Evolutionary conservation across 2,113 vertebrate genomes (phyloP).

Genomic region (Alaudala cheleensis): DNA sequence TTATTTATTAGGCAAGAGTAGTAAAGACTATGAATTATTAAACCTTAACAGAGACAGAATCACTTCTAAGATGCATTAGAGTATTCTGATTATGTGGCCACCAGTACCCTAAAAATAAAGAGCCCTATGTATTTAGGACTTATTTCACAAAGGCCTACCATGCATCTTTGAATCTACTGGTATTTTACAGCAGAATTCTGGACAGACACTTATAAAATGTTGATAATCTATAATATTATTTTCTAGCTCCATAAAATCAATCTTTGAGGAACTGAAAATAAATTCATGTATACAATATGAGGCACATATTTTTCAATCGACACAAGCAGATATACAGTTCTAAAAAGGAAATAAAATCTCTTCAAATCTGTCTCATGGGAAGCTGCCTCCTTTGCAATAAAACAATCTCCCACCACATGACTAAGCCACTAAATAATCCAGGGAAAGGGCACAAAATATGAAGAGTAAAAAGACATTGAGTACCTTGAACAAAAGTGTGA

Average conservation of each 20-base stretch:
- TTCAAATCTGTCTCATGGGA: not conserved
- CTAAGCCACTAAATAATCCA: conserved; percentile 4
- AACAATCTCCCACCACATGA: not conserved
- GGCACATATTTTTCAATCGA: not conserved
- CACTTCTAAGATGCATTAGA: not conserved
- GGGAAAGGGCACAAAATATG: not conserved
- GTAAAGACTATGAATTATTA: not conserved
- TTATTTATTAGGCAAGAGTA: not conserved
- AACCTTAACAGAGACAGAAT: not conserved
- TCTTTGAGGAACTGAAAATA: not conserved
- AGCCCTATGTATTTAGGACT: not conserved
- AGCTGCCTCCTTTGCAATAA: not conserved
- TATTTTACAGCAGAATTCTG: not conserved
- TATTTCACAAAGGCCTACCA: not conserved
- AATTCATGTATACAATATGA: not conserved
- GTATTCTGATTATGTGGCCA: not conserved
- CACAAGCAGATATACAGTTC: not conserved
- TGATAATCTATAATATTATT: not conserved
- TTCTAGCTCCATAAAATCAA: not conserved
- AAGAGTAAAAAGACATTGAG: not conserved
- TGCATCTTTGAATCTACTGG: not conserved
- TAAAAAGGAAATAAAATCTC: conserved; percentile 9
- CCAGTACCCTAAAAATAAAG: not conserved
- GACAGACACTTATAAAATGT: not conserved
- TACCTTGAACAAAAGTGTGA: not conserved